Evolutionary conservation across 1,140 invertebrate species (phyloP), one percentile per base, ranked within the genome.

Genomic region (Lethrus apterus): DNA sequence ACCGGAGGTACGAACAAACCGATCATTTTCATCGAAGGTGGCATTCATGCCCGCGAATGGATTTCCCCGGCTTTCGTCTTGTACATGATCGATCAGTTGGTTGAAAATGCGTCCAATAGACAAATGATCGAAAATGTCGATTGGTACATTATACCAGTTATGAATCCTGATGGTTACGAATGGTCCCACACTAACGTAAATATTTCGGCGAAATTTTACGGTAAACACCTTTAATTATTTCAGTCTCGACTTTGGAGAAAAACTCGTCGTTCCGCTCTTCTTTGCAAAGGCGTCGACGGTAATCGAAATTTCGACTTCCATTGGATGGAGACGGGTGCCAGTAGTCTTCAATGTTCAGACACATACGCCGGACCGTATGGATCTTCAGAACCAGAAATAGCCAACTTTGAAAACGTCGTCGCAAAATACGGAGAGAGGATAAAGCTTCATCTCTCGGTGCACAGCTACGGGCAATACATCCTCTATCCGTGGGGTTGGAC

Each of bases 81-180:
- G 17, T 83, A 78, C 59, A 72, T 78, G 38, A 76, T 81, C 55
- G 67, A 78, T 52, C 67, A 79, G 63, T 57, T 79, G 31, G 66
- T 78, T 13, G 61, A 74, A 36, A 75, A 73, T 4, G 59, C 64
- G 17, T 31, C 17, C 2, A 62, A 68, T 24, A 50, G 45, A 18
- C 17, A 63, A 11, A 45, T 76, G 2, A 53, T 76, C 17, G 58
- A 72, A 18, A 61, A 70, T 29, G 69, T 77, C 34, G 75, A 81
- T 51, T 79, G 79, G 78, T 75, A 80, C 57, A 78, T 89, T 41
- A 53, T 85, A 21, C 84, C 84, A 0, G 63, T 80, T 15, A 54
- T 77, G 14, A 87, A 87, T 64, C 81, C 84, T 1, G 84, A 87
- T 58, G 84, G 84, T 8, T 84, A 85, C 55, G 76, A 77, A 49